Evolutionary conservation across 2,113 vertebrate genomes (phyloP).

Genomic region (Spermophilus dauricus): DNA sequence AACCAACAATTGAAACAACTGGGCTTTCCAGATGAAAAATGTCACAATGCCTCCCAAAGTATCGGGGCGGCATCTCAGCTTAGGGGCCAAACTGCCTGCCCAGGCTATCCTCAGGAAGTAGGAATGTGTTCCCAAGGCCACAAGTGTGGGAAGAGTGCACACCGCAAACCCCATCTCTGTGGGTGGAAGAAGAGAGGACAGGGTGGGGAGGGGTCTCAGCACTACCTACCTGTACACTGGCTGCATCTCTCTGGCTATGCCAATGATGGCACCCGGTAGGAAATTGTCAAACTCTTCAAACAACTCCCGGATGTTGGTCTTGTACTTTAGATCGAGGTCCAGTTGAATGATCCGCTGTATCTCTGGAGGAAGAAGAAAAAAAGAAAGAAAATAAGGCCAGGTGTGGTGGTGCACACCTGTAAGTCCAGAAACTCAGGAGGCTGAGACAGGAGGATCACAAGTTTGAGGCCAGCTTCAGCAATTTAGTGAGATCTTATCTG

Average conservation of each 20-base stretch:
- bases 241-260: conserved; percentile 97
- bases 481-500: neutral
- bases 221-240: conserved; percentile 96
- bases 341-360: conserved; percentile 94
- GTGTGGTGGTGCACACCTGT: neutral
- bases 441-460: neutral
- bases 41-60: neutral
- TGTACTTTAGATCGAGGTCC: conserved; percentile 96
- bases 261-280: conserved; percentile 92
- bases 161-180: accelerated
- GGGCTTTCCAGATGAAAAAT: neutral
- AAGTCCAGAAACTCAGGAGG: neutral
- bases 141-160: neutral
- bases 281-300: conserved; percentile 96
- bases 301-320: conserved; percentile 95
- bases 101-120: too few species aligned
- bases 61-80: neutral
- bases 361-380: conserved; percentile 88
- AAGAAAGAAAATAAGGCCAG: neutral
- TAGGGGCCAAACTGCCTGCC: neutral
- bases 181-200: neutral
- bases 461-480: neutral
- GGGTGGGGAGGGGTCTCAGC: too few species aligned
- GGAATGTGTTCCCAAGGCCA: neutral
- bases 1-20: neutral